Conservation (phyloP, 2,113 vertebrate genomes). For the Alces alces region DNA sequence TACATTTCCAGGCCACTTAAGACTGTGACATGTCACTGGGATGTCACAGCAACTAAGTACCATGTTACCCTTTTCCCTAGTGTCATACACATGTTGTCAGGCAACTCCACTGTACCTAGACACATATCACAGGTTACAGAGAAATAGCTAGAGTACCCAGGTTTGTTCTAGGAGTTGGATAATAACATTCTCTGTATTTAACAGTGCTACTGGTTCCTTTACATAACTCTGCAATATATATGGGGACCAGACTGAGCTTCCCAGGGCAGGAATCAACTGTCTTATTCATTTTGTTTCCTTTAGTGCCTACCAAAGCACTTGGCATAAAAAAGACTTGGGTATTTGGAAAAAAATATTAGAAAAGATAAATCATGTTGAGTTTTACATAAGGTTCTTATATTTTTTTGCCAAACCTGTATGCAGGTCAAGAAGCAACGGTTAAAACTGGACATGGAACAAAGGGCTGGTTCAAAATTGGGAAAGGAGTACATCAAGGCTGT, state of each 20-base stretch:
- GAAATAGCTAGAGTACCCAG: not conserved
- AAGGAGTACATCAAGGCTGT: not conserved
- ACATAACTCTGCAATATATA: not conserved
- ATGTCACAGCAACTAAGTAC: constrained; percentile 1
- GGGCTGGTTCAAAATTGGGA: not conserved
- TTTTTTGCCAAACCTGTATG: not conserved
- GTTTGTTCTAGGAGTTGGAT: constrained; percentile 23
- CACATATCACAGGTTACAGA: not conserved
- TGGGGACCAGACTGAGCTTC: not conserved
- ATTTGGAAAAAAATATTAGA: not conserved
- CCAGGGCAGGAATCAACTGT: not conserved
- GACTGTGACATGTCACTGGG: not conserved
- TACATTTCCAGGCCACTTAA: constrained; percentile 39
- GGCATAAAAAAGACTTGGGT: not conserved
- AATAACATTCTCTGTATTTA: not conserved
- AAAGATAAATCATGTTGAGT: constrained; percentile 15
- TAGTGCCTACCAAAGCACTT: not conserved
- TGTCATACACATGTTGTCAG: not conserved
- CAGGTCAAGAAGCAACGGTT: not conserved
- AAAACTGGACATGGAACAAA: not conserved
- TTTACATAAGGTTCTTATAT: constrained; percentile 12
- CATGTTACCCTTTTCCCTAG: not conserved
- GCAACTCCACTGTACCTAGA: not conserved
- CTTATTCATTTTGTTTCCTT: constrained; percentile 38
- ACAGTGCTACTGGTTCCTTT: not conserved